Percentiles rank a stretch among this genome's conserved stretches.
These are phyloP conservation scores for Cataglyphis albicans DNA, from an alignment of 2,888 invertebrate genomes.

Conservation along the genomic window DNA sequence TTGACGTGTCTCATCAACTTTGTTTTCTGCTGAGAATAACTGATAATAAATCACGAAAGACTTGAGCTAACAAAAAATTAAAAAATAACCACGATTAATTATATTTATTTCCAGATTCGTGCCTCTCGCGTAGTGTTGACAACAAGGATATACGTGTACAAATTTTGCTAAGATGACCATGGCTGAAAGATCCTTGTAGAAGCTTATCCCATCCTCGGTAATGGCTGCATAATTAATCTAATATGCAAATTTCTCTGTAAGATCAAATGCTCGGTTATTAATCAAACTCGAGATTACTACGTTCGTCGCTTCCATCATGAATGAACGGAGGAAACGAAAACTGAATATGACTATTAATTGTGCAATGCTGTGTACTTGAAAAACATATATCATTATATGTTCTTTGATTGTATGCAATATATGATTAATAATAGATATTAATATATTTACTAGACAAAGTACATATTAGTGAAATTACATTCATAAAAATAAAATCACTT, in stretches of 20 bases:
- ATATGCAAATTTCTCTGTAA: constrained; percentile 38
- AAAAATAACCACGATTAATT: constrained; percentile 31
- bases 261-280: constrained; percentile 12
- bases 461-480: constrained; percentile 7
- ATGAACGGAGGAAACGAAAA: constrained; percentile 1
- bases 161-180: constrained; percentile 7
- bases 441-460: not conserved
- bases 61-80: not conserved
- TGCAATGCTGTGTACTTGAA: constrained; percentile 8
- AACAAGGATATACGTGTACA: not conserved
- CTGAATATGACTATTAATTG: constrained; percentile 16
- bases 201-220: not conserved
- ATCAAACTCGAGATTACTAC: constrained; percentile 17
- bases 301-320: not conserved
- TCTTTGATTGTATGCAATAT: not conserved
- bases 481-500: not conserved
- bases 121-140: not conserved
- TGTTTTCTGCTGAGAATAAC: constrained; percentile 8
- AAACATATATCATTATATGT: constrained; percentile 13
- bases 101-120: constrained; percentile 37
- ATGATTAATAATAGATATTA: not conserved
- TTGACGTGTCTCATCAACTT: constrained; percentile 11
- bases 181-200: not conserved
- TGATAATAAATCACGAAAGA: not conserved
- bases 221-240: constrained; percentile 25